Conservation (phyloP, 2,113 vertebrate genomes). For the Carollia perspicillata region DNA sequence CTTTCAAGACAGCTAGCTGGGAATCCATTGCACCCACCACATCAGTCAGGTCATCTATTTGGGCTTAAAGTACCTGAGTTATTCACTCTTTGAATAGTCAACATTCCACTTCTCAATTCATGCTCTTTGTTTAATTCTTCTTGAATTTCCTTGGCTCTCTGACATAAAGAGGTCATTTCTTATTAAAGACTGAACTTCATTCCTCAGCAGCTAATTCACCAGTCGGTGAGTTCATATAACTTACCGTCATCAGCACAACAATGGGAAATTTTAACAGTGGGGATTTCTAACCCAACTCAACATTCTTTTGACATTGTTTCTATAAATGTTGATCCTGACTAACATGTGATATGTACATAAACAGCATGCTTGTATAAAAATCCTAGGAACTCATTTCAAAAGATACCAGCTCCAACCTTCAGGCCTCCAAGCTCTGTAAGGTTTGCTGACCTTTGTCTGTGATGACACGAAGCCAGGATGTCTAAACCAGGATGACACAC, state of each 20-base stretch:
- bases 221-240: conserved; percentile 92
- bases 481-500: too few relatives aligned
- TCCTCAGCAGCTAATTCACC: conserved; percentile 95
- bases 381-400: too few relatives aligned
- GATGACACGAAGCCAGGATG: too few relatives aligned
- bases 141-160: conserved; percentile 93
- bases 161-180: conserved; percentile 94
- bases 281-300: too few relatives aligned
- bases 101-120: conserved; percentile 91
- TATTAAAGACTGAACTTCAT: conserved; percentile 96
- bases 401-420: too few relatives aligned
- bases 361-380: too few relatives aligned
- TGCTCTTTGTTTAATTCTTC: conserved; percentile 88
- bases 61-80: conserved; percentile 88
- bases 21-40: conserved; percentile 93
- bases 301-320: too few relatives aligned
- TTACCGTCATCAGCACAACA: conserved; percentile 69
- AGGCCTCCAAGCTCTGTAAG: too few relatives aligned
- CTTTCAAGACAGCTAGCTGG: conserved; percentile 93
- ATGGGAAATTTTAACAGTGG: too few relatives aligned
- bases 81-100: conserved; percentile 90
- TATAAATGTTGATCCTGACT: too few relatives aligned
- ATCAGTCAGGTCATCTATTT: conserved; percentile 93
- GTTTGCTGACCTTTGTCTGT: too few relatives aligned
- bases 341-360: too few relatives aligned